These are phyloP conservation scores for Tokudaia muenninki DNA, from an alignment of 2,797 vertebrate species.

Conservation along the genomic window DNA sequence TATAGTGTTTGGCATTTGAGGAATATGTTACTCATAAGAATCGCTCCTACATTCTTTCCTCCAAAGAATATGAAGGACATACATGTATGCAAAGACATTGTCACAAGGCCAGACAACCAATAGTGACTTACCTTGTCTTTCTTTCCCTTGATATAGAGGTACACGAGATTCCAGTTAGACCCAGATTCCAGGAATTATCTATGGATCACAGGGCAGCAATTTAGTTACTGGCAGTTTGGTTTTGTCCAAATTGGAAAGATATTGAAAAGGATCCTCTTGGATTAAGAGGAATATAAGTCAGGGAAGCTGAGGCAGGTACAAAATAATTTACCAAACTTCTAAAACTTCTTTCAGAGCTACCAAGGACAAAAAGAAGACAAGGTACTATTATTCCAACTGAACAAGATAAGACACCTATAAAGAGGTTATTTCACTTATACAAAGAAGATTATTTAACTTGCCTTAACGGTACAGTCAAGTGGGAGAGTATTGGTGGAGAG, in stretches of 20 bases:
- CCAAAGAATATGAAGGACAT: background rate
- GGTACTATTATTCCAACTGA: background rate
- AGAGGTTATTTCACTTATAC: conserved; percentile 24
- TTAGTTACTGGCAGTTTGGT: conserved; percentile 14
- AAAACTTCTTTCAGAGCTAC: conserved; percentile 28
- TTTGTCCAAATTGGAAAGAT: conserved; percentile 54
- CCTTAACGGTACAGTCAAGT: background rate
- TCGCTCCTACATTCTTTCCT: background rate
- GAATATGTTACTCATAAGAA: conserved; percentile 1
- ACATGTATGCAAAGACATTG: background rate
- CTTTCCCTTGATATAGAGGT: conserved; percentile 34
- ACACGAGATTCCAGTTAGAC: background rate
- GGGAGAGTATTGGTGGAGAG: background rate
- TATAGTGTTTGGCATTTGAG: background rate
- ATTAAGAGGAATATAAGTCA: background rate
- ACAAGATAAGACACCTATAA: conserved; percentile 23
- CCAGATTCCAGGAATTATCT: conserved; percentile 16
- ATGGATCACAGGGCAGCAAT: background rate
- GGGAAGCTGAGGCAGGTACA: background rate
- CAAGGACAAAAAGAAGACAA: conserved; percentile 6
- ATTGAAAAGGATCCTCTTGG: conserved; percentile 36
- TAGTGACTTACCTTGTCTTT: background rate
- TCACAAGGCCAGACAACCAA: conserved; percentile 11
- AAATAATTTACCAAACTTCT: conserved; percentile 5
- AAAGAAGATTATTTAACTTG: background rate